Evolutionary conservation across 1,140 invertebrate genomes (phyloP).

Genomic region (Drosophila bocki): DNA sequence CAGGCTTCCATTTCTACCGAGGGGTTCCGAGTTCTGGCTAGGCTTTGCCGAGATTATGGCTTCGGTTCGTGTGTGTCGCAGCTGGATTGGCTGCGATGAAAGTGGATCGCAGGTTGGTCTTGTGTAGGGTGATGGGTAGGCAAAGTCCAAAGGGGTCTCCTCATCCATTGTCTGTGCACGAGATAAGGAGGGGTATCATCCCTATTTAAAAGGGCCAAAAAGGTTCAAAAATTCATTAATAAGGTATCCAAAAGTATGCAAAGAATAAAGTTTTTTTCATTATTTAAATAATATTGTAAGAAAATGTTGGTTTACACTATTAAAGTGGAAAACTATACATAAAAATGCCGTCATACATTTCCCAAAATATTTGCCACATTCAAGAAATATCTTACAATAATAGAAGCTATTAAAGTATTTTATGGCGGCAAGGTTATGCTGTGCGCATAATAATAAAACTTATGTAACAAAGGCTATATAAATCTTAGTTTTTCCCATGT

Average conservation of each 20-base stretch:
- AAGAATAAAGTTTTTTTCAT: no score
- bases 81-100: constrained; percentile 39
- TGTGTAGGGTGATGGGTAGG: constrained; percentile 24
- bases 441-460: constrained; percentile 10
- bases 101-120: constrained; percentile 14
- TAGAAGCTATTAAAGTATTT: background rate
- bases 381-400: background rate
- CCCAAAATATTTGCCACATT: background rate
- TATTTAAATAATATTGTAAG: no score
- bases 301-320: background rate
- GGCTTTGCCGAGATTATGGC: constrained; percentile 14
- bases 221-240: background rate
- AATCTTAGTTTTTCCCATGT: constrained; percentile 1
- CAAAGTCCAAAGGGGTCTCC: constrained; percentile 38
- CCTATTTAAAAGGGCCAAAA: background rate
- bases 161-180: background rate
- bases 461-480: constrained; percentile 3
- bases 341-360: background rate
- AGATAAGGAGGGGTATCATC: constrained; percentile 1
- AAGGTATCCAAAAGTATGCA: background rate
- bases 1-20: background rate
- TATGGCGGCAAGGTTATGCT: background rate
- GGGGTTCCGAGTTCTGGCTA: constrained; percentile 15
- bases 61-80: constrained; percentile 12
- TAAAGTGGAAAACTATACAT: background rate